Evolutionary conservation across 2,113 vertebrate species (phyloP), one percentile per base, ranked within the genome.

Genomic region (Eupsittula cactorum): DNA sequence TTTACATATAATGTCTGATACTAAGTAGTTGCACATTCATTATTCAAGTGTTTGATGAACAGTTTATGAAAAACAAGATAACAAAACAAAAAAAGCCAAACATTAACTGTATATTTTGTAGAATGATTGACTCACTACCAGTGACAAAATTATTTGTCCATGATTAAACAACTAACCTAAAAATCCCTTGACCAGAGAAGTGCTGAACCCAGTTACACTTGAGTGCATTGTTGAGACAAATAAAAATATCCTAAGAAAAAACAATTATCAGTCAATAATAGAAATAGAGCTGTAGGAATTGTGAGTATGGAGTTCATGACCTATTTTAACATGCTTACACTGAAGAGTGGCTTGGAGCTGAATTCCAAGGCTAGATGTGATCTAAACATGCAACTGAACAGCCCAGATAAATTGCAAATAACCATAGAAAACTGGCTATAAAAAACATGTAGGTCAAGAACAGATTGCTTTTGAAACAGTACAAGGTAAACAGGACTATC

Each of bases 401-500:
- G 8, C 44, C 17, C 44, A 42, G 31, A 63, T 69, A 59, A 74
- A 75, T 5, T 46, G 10, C 13, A n/a, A n/a, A n/a, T n/a, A 79
- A 23, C 33, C 16, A 4, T 4, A 37, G 29, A 19, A 60, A 49
- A 10, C 4, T 3, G 17, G 0, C 9, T 39, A 6, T 19, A 1
- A 47, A 49, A 11, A 41, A 0, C 10, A 6, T 0, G 3, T 11
- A n/a, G 13, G 11, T 5, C 0, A 14, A 55, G 49, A 78, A 50
- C 5, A 20, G 44, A 14, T 25, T 23, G 28, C 7, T 44, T 53
- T n/a, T 41, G 59, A 73, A 42, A 6, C 8, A 11, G 13, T 5
- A 21, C 9, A 27, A 86, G 31, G 14, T 7, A 20, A 71, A 31
- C 2, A 17, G 15, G 13, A 6, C 6, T 53, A 5, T 46, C 68